Evolutionary conservation across 2,113 vertebrate genomes (phyloP).

Genomic region (Arenaria interpres): DNA sequence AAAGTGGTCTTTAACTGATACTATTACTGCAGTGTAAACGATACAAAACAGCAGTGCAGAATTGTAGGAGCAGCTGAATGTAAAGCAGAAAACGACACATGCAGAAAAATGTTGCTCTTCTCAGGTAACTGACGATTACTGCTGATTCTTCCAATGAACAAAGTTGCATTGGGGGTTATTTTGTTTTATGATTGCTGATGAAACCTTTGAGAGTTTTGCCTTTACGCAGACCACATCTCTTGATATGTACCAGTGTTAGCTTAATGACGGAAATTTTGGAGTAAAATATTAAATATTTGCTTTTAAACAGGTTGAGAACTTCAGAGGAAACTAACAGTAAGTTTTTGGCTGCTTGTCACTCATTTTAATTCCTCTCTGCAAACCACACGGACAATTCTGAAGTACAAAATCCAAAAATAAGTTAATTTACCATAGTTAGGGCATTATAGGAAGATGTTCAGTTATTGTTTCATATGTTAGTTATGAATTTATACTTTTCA

Average conservation of each 20-base stretch:
- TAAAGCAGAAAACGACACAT: neutral
- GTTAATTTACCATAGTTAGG: neutral
- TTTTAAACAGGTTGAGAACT: constrained; percentile 73
- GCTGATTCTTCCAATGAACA: neutral
- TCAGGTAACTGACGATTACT: neutral
- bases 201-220: neutral
- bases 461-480: neutral
- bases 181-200: neutral
- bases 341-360: constrained; percentile 43
- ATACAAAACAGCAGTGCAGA: neutral
- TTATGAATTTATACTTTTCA: neutral
- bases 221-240: neutral
- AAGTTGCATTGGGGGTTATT: neutral
- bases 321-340: constrained; percentile 73
- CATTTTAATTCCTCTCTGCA: neutral
- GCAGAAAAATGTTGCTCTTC: neutral
- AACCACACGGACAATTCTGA: neutral
- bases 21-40: neutral
- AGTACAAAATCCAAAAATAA: neutral
- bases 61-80: neutral
- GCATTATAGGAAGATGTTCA: neutral
- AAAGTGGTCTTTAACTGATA: neutral
- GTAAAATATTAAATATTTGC: constrained; percentile 35
- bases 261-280: neutral
- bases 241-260: neutral